Conservation (phyloP, 1,140 invertebrate species). For the Drosophila seguyi region DNA sequence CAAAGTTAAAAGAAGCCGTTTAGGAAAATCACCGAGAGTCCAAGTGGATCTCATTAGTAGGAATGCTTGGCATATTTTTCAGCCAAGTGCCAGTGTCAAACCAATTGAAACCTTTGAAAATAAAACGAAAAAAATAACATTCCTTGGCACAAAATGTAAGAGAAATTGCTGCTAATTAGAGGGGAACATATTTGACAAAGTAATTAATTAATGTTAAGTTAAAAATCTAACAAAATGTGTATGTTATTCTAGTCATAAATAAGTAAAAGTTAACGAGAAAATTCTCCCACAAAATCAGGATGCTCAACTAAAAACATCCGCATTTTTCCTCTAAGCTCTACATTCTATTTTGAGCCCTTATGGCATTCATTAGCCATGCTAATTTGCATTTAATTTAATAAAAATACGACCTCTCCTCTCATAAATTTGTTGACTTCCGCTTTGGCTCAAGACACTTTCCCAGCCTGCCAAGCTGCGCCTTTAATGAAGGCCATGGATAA, state of each 20-base stretch:
- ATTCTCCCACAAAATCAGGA: neutral
- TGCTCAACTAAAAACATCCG: neutral
- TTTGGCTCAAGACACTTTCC: constrained; percentile 66
- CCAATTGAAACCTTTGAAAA: constrained; percentile 22
- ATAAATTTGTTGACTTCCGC: constrained; percentile 74
- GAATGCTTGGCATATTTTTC: constrained; percentile 17
- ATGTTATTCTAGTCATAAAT: neutral
- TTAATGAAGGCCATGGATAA: constrained; percentile 53
- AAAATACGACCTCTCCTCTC: constrained; percentile 38
- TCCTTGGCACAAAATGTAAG: neutral
- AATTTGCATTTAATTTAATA: constrained; percentile 74
- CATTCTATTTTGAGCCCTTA: constrained; percentile 5
- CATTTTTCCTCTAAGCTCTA: neutral
- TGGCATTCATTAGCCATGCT: constrained; percentile 45
- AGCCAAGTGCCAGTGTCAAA: neutral
- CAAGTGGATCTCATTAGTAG: constrained; percentile 23
- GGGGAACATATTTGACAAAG: neutral
- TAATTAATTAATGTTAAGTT: neutral
- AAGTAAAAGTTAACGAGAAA: no score
- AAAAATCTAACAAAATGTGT: no score
- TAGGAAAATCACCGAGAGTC: constrained; percentile 12
- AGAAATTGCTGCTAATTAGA: neutral
- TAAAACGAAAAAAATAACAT: neutral
- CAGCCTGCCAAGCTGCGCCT: neutral
- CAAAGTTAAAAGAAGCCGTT: constrained; percentile 25